Conservation (phyloP, 2,888 invertebrate genomes). For the Aelia acuminata region DNA sequence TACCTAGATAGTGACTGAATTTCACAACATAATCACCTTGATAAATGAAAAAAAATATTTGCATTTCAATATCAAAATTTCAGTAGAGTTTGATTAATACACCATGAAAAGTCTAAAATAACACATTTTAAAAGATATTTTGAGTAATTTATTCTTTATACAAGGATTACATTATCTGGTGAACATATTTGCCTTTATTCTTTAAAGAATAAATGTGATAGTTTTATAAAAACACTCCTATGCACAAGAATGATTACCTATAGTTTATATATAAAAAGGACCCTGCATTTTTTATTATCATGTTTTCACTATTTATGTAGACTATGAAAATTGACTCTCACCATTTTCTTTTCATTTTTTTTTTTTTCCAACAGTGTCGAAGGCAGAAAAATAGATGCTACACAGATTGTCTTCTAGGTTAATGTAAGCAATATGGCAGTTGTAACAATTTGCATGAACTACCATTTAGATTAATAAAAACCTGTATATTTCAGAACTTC, state of each 20-base stretch:
- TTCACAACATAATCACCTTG: conserved; percentile 32
- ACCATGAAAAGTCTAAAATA: background rate
- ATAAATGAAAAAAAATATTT: background rate
- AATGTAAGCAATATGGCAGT: conserved; percentile 57
- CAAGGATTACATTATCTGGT: background rate
- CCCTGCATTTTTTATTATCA: conserved; percentile 58
- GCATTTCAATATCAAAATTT: background rate
- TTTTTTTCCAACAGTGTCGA: conserved; percentile 59
- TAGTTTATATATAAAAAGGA: conserved; percentile 48
- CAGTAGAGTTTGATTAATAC: background rate
- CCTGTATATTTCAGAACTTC: background rate
- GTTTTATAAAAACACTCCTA: background rate
- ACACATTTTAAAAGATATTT: background rate
- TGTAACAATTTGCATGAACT: conserved; percentile 57
- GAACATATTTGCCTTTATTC: background rate
- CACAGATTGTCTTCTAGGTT: conserved; percentile 64
- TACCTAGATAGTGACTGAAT: conserved; percentile 58
- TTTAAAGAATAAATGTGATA: conserved; percentile 5
- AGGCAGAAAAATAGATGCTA: conserved; percentile 65
- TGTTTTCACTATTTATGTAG: conserved; percentile 61
- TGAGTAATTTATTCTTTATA: background rate
- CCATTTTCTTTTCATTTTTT: conserved; percentile 15
- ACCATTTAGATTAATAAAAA: background rate
- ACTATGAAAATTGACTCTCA: conserved; percentile 62
- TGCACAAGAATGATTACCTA: background rate